Percentiles rank a stretch among this genome's conserved stretches.
Evolutionary conservation across 2,113 vertebrate genomes (phyloP).

Genomic region (Poeciliopsis prolifica): DNA sequence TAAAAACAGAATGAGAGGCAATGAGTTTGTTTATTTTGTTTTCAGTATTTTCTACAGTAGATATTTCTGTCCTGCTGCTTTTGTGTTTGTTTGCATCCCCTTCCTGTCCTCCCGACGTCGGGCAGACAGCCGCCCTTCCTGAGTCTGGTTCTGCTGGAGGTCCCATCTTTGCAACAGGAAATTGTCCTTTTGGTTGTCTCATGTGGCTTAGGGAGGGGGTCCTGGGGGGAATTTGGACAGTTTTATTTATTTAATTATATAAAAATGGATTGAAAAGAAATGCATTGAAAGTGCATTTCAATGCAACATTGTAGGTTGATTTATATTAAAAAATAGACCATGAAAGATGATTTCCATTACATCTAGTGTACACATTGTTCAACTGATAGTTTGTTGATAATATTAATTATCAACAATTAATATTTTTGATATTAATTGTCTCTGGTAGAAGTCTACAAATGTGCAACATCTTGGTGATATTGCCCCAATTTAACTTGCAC

Average conservation of each 20-base stretch:
- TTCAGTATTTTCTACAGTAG: not conserved
- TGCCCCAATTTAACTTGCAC: too few relatives aligned
- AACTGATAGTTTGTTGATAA: too few relatives aligned
- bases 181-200: not conserved
- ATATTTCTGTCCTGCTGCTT: not conserved
- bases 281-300: too few relatives aligned
- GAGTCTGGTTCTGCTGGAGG: constrained; percentile 2
- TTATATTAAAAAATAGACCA: not conserved
- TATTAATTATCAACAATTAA: too few relatives aligned
- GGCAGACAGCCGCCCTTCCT: constrained; percentile 1
- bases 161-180: not conserved
- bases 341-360: not conserved
- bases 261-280: too few relatives aligned
- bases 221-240: too few relatives aligned
- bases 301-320: too few relatives aligned
- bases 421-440: too few relatives aligned
- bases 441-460: too few relatives aligned
- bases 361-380: not conserved
- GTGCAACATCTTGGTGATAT: too few relatives aligned
- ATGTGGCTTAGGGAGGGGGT: not conserved
- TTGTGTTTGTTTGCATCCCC: not conserved
- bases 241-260: too few relatives aligned
- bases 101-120: not conserved
- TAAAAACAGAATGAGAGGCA: not conserved
- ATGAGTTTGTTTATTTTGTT: not conserved